Conservation (phyloP, 2,888 invertebrate species). For the Metacarcinus magister region DNA sequence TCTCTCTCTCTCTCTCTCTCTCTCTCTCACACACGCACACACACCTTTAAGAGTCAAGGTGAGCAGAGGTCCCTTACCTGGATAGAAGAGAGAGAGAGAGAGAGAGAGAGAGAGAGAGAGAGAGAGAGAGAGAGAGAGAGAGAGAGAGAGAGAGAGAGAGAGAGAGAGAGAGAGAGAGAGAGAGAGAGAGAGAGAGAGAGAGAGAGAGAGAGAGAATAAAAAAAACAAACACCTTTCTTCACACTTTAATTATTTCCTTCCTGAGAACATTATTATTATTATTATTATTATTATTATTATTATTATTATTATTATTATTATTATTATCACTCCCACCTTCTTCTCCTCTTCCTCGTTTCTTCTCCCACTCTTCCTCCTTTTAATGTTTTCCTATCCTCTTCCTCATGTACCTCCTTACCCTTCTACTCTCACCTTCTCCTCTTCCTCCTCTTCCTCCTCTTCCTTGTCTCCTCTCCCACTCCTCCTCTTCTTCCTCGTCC, state of each 20-base stretch:
- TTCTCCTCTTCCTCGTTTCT: background rate
- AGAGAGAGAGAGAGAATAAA: background rate
- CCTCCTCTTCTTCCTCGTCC: no score
- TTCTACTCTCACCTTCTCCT: no score
- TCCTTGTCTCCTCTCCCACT: no score
- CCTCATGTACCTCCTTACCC: background rate
- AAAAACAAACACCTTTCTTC: background rate
- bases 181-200: background rate
- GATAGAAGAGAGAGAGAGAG: background rate
- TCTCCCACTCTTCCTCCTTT: no score
- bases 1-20: background rate
- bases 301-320: no score
- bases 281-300: no score
- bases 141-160: background rate
- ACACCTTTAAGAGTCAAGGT: background rate
- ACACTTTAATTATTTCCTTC: background rate
- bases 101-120: slow-evolving; percentile 29
- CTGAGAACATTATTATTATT: no score
- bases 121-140: slow-evolving; percentile 7
- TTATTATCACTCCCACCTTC: no score
- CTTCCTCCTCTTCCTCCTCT: no score
- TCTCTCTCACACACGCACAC: background rate
- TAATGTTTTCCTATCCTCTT: background rate
- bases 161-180: no score
- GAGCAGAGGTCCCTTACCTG: background rate